phyloP scores from a whole-genome alignment of 1,140 invertebrate species.

The Vanessa tameamea region DNA sequence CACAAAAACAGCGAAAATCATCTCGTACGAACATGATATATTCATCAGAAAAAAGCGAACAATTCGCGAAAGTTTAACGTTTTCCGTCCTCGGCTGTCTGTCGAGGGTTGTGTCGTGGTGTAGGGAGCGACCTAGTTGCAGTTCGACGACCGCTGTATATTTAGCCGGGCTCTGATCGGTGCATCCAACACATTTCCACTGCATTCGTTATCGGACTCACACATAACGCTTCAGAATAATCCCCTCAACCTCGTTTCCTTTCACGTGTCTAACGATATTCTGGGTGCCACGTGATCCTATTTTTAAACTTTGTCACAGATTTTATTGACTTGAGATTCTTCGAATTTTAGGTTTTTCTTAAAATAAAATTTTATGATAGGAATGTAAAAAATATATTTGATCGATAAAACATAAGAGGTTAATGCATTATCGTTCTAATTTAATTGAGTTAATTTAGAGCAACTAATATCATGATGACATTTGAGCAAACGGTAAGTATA shows the following conservation, averaged over 20 bases:
- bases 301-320: conserved; percentile 17
- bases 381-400: neutral
- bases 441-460: no score
- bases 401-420: neutral
- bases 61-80: conserved; percentile 22
- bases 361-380: neutral
- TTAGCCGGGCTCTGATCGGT: conserved; percentile 60
- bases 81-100: conserved; percentile 16
- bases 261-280: conserved; percentile 38
- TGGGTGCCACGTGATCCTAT: conserved; percentile 33
- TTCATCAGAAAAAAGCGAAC: conserved; percentile 22
- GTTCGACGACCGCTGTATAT: conserved; percentile 73
- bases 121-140: conserved; percentile 67
- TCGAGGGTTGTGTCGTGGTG: conserved; percentile 35
- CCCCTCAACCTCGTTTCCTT: conserved; percentile 39
- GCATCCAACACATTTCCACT: conserved; percentile 63
- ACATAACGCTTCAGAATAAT: conserved; percentile 45
- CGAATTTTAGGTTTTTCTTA: neutral
- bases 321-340: neutral
- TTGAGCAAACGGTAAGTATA: no score
- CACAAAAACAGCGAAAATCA: neutral
- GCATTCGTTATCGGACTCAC: conserved; percentile 58
- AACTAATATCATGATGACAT: no score
- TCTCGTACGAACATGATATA: conserved; percentile 1
- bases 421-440: no score